Evolutionary conservation across 2,888 invertebrate species (phyloP), one percentile per base, ranked within the genome.

Genomic region (Pteria penguin): DNA sequence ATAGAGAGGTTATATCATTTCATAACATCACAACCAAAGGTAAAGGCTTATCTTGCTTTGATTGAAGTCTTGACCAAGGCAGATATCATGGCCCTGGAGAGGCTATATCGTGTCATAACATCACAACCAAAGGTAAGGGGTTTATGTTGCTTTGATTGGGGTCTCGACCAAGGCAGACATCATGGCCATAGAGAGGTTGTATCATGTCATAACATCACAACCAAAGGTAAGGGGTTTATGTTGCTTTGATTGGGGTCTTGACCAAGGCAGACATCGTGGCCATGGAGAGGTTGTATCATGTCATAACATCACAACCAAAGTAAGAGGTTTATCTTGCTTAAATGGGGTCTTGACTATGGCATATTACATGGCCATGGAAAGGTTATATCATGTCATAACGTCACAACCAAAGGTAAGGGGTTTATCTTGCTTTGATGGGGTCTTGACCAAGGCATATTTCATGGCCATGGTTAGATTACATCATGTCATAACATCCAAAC

Each of bases 401-500:
- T 67, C 82, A 14, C 81, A 80, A 77, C 84, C 84, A 18, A 82
- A 79, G 78, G 84, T 84, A 69, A 63, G n/a, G n/a, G n/a, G n/a
- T n/a, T n/a, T n/a, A n/a, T n/a, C n/a, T n/a, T n/a, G n/a, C n/a
- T n/a, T n/a, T n/a, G n/a, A n/a, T n/a, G n/a, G n/a, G n/a, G n/a
- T n/a, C n/a, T n/a, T n/a, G n/a, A n/a, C n/a, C n/a, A n/a, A n/a
- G n/a, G n/a, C n/a, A n/a, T n/a, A n/a, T n/a, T n/a, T n/a, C n/a
- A n/a, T n/a, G n/a, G n/a, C n/a, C n/a, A n/a, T n/a, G n/a, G n/a
- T n/a, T n/a, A n/a, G n/a, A n/a, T n/a, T n/a, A n/a, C n/a, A n/a
- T n/a, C n/a, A n/a, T n/a, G n/a, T n/a, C n/a, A n/a, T n/a, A n/a
- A n/a, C n/a, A n/a, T n/a, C n/a, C n/a, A n/a, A n/a, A n/a, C n/a